phyloP scores from a whole-genome alignment of 2,797 vertebrate genomes.

The Crax fasciolata region DNA sequence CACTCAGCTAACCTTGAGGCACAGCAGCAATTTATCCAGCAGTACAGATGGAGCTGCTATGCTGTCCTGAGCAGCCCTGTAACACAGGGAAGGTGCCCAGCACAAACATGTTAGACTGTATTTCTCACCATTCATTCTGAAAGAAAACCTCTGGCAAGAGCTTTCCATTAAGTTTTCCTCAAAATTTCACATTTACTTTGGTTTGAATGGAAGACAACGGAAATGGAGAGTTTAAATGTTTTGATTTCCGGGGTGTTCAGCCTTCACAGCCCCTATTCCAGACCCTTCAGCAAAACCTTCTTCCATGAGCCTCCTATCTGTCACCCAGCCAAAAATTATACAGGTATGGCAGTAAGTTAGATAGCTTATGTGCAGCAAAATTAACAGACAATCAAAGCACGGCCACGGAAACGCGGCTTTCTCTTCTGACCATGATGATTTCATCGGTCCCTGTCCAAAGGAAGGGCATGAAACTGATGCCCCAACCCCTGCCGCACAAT shows the following conservation, averaged over 20 bases:
- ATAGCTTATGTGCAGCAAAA: not conserved
- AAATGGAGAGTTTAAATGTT: not conserved
- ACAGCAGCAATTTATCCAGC: not conserved
- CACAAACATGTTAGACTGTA: not conserved
- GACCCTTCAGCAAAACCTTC: not conserved
- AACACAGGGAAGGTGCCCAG: not conserved
- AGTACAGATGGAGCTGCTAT: not conserved
- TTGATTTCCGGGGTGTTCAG: not conserved
- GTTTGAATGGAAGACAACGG: not conserved
- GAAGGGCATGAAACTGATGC: not conserved
- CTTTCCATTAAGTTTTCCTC: not conserved
- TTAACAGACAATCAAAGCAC: rapidly evolving
- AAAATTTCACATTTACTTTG: not conserved
- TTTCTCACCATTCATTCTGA: not conserved
- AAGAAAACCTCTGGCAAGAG: not conserved
- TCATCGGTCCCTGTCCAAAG: not conserved
- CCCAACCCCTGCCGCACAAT: not conserved
- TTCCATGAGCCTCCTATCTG: not conserved
- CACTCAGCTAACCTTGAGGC: not conserved
- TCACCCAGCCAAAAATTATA: not conserved
- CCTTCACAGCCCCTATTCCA: not conserved
- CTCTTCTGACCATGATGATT: not conserved
- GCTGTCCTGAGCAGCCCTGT: not conserved
- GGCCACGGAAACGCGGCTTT: not conserved
- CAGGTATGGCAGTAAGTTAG: not conserved